phyloP scores from a whole-genome alignment of 2,888 invertebrate genomes.

The Cataglyphis cursor region DNA sequence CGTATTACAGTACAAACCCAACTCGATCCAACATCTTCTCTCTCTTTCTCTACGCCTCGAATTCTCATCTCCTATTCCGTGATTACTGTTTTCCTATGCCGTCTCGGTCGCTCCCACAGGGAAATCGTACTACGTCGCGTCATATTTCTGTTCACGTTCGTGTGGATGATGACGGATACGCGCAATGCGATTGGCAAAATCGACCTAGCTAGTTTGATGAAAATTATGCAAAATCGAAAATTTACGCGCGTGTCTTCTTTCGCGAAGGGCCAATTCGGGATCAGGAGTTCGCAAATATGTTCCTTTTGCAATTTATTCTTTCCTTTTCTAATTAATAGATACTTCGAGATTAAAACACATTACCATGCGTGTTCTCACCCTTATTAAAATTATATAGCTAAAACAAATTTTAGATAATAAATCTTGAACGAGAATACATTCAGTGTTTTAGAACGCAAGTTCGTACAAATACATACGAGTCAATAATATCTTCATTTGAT shows the following conservation, averaged over 20 bases:
- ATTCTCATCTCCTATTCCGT: slow-evolving; percentile 73
- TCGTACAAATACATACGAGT: neutral
- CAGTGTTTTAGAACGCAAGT: neutral
- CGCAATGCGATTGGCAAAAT: neutral
- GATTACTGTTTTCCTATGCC: slow-evolving; percentile 84
- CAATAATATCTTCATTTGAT: slow-evolving; percentile 23
- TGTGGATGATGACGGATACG: slow-evolving; percentile 19
- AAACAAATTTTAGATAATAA: neutral
- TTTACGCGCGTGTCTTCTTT: neutral
- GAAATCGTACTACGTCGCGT: slow-evolving; percentile 59
- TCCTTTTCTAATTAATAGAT: neutral
- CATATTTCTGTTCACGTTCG: slow-evolving; percentile 14
- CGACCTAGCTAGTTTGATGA: neutral
- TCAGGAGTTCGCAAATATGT: neutral
- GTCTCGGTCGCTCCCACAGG: slow-evolving; percentile 76
- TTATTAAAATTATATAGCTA: neutral
- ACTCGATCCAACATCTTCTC: slow-evolving; percentile 77
- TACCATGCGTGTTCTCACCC: neutral
- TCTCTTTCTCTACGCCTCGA: slow-evolving; percentile 27
- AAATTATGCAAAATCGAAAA: neutral
- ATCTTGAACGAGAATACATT: neutral
- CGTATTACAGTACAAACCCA: slow-evolving; percentile 81
- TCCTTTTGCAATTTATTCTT: neutral
- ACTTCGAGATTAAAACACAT: neutral
- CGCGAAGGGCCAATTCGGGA: neutral